A percentile compares a stretch with the other conserved stretches of the same genome.
phyloP scores from a whole-genome alignment of 2,888 invertebrate genomes.

The Diogma glabrata region DNA sequence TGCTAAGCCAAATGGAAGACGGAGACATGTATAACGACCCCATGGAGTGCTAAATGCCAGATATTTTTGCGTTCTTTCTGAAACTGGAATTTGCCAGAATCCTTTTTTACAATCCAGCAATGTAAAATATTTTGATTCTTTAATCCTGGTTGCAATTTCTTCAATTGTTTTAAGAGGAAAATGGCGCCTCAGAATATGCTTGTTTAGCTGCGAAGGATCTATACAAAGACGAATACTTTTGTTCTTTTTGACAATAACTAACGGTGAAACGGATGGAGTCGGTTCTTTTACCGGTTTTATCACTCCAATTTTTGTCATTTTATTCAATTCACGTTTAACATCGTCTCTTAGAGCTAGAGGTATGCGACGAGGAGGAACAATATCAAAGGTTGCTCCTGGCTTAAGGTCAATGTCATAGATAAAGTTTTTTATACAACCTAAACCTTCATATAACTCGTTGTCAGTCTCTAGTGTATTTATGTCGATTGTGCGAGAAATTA shows the following conservation, averaged over 20 bases:
- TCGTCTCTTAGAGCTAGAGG: not conserved
- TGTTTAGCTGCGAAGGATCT: not conserved
- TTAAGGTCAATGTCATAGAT: not conserved
- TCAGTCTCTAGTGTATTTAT: too few species aligned
- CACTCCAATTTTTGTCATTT: too few species aligned
- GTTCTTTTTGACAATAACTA: not conserved
- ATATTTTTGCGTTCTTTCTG: not conserved
- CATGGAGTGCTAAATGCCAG: not conserved
- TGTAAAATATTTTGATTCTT: not conserved
- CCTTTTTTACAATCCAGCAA: not conserved
- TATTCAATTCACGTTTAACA: too few species aligned
- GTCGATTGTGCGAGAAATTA: too few species aligned
- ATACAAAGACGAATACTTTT: not conserved
- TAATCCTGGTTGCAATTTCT: not conserved
- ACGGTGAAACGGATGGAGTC: not conserved
- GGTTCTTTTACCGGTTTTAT: too few species aligned
- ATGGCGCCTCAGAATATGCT: not conserved
- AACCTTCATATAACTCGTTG: not conserved
- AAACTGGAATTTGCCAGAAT: not conserved
- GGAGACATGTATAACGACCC: not conserved
- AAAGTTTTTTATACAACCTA: not conserved
- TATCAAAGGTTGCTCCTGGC: not conserved
- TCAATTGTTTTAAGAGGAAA: not conserved
- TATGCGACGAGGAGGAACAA: not conserved
- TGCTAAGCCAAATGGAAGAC: not conserved